These are phyloP conservation scores for Cryptoprocta ferox DNA, from an alignment of 2,797 vertebrate species.

Conservation along the genomic window DNA sequence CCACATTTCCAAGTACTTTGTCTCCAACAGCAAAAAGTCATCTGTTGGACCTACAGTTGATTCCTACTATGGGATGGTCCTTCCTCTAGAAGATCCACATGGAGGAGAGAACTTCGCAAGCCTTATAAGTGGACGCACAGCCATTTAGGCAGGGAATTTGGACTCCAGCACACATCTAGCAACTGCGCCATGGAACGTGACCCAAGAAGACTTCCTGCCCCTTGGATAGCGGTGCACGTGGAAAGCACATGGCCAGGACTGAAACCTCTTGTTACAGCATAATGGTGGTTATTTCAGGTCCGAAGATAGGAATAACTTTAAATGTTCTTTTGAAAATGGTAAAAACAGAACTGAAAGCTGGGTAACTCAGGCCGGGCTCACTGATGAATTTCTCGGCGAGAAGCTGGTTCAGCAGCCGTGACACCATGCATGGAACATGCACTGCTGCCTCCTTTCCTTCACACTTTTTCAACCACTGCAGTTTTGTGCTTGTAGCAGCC, in stretches of 20 bases:
- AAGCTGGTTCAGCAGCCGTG: background rate
- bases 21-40: background rate
- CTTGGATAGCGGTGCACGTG: background rate
- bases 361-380: fast-evolving
- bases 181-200: background rate
- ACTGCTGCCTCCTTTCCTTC: background rate
- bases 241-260: background rate
- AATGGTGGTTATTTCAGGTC: background rate
- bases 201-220: background rate
- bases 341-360: background rate
- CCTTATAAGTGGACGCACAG: fast-evolving
- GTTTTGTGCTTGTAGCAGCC: background rate
- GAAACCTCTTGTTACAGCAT: background rate
- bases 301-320: background rate
- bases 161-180: background rate
- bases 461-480: background rate
- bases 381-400: background rate
- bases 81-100: background rate
- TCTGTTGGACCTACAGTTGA: fast-evolving
- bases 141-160: background rate
- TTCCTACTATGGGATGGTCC: background rate
- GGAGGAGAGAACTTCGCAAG: background rate
- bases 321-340: background rate
- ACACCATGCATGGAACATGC: fast-evolving
- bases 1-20: background rate